Conservation (phyloP, 2,797 vertebrate species). For the Karalla daura region DNA sequence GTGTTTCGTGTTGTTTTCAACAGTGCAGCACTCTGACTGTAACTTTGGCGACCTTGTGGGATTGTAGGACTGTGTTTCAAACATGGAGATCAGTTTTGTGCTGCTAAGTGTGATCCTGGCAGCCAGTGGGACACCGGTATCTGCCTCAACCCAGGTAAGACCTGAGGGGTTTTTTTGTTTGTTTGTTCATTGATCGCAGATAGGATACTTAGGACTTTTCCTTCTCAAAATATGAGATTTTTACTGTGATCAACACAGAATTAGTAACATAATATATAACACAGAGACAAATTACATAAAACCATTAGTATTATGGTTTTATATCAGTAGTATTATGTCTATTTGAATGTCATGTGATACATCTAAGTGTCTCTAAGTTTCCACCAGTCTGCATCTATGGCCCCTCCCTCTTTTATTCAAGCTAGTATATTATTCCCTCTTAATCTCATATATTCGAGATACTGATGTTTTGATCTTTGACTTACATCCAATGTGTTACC, state of each 20-base stretch:
- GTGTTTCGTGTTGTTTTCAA: background rate
- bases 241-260: background rate
- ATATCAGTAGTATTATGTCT: no score
- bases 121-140: constrained; percentile 35
- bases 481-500: background rate
- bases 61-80: constrained; percentile 33
- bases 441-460: no score
- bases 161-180: background rate
- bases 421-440: no score
- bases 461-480: background rate
- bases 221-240: background rate
- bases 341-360: no score
- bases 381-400: no score
- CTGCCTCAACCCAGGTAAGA: constrained; percentile 54
- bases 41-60: background rate
- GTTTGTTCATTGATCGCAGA: background rate
- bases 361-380: no score
- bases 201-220: background rate
- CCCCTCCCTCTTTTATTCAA: no score
- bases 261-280: no score
- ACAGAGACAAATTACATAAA: no score
- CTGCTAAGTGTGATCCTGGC: constrained; percentile 41
- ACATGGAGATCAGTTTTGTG: constrained; percentile 49
- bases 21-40: background rate
- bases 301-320: no score